phyloP scores from a whole-genome alignment of 2,113 vertebrate species.

The Zosterops pallidus region DNA sequence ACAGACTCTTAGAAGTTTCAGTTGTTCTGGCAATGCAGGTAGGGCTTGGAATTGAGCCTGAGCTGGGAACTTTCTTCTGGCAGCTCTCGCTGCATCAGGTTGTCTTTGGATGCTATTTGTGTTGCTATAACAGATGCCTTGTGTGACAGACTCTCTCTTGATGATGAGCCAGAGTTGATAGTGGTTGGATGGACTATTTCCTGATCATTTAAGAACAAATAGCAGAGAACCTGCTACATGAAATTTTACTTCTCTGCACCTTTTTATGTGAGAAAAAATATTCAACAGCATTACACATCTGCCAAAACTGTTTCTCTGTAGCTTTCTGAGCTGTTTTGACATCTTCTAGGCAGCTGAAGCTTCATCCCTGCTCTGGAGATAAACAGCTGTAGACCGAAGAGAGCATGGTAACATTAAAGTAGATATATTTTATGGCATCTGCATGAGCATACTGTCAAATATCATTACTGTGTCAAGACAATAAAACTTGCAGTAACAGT shows the following conservation, averaged over 20 bases:
- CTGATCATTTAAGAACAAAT: neutral
- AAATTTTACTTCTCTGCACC: neutral
- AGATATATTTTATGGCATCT: neutral
- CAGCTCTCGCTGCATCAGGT: fast-evolving
- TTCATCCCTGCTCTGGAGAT: neutral
- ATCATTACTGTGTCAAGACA: neutral
- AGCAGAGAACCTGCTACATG: neutral
- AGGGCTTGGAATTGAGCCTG: neutral
- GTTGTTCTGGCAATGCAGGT: fast-evolving
- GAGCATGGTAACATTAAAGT: neutral
- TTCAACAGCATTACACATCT: neutral
- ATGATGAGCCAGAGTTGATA: neutral
- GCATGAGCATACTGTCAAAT: neutral
- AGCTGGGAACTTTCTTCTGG: neutral
- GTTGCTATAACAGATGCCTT: neutral
- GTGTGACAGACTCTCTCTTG: neutral
- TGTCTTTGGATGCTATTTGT: fast-evolving
- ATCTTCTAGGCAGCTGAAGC: neutral
- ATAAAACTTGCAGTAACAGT: neutral
- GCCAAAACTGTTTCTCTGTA: neutral
- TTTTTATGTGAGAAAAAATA: neutral
- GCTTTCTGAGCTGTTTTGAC: neutral
- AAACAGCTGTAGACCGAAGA: neutral
- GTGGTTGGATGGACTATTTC: neutral
- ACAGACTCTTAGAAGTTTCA: neutral